These are phyloP conservation scores for Chinchilla lanigera DNA, from an alignment of 2,113 vertebrate genomes.

Conservation along the genomic window DNA sequence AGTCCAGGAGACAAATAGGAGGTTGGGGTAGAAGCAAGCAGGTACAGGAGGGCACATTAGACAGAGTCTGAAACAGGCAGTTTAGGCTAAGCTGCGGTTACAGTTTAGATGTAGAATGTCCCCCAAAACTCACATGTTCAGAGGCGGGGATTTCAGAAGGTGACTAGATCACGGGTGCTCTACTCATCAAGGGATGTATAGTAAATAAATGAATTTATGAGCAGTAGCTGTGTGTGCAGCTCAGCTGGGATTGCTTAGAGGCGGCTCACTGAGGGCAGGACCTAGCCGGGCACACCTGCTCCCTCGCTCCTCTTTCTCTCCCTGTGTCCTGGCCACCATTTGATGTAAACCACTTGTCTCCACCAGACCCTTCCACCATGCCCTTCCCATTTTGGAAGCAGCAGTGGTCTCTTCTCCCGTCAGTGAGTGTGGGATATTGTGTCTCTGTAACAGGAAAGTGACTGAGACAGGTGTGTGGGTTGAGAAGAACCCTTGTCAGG, in stretches of 20 bases:
- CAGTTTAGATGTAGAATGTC: neutral
- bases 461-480: neutral
- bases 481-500: neutral
- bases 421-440: neutral
- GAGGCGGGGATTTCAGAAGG: neutral
- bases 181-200: neutral
- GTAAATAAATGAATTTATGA: too few species aligned
- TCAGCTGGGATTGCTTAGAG: neutral
- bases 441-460: neutral
- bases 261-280: neutral
- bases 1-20: neutral
- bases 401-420: neutral
- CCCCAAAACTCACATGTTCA: neutral
- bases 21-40: neutral
- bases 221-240: neutral
- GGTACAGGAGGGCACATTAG: neutral
- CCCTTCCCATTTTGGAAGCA: neutral
- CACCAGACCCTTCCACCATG: too few species aligned
- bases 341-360: neutral
- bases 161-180: neutral
- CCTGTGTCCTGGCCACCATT: neutral
- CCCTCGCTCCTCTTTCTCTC: neutral
- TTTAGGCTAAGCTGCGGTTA: neutral
- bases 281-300: neutral
- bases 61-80: neutral